Percentiles rank a stretch among this genome's conserved stretches.
phyloP scores from a whole-genome alignment of 2,888 invertebrate genomes.

The Trissonchulus latispiculum region DNA sequence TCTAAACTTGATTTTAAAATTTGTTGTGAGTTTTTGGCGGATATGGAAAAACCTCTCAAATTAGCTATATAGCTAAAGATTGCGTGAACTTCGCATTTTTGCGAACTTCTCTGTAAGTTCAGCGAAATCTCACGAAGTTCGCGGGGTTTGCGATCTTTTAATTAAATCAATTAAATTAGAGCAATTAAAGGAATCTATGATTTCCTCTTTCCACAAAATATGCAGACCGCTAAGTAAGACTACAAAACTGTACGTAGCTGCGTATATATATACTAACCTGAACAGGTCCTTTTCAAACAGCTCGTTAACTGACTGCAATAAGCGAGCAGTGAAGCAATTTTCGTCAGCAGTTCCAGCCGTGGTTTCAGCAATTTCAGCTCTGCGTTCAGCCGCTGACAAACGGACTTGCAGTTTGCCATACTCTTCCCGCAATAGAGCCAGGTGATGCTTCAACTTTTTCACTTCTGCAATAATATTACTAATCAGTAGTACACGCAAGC shows the following conservation, averaged over 20 bases:
- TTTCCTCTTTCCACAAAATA: not conserved
- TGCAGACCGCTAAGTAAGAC: not conserved
- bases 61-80: too few species aligned
- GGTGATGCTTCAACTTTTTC: constrained; percentile 62
- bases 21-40: too few species aligned
- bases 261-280: too few species aligned
- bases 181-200: not conserved
- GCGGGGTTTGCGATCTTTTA: not conserved
- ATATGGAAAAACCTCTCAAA: too few species aligned
- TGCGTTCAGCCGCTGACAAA: constrained; percentile 68
- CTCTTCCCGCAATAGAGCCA: constrained; percentile 72
- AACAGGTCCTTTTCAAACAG: constrained; percentile 62
- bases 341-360: constrained; percentile 53
- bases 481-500: too few species aligned
- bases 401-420: constrained; percentile 75
- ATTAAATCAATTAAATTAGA: not conserved
- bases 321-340: constrained; percentile 69
- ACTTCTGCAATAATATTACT: constrained; percentile 43
- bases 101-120: not conserved
- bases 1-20: too few species aligned
- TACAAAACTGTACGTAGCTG: too few species aligned
- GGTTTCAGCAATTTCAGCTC: constrained; percentile 67
- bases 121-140: not conserved
- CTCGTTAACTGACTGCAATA: constrained; percentile 68
- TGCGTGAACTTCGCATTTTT: too few species aligned